Conservation (phyloP, 2,888 invertebrate genomes). For the Troilus luridus region DNA sequence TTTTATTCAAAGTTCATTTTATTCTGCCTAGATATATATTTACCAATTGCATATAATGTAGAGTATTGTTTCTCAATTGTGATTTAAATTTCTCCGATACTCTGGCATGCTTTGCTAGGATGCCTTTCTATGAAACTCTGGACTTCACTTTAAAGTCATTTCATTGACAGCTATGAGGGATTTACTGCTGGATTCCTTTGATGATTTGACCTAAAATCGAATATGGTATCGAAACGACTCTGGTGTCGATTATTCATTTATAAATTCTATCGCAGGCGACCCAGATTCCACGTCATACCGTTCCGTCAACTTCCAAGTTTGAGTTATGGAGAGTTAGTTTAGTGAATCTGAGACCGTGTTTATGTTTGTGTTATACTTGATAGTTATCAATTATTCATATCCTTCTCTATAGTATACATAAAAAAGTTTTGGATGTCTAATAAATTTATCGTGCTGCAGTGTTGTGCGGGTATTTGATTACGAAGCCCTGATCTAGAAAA, state of each 20-base stretch:
- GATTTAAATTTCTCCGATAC: background rate
- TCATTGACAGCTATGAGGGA: background rate
- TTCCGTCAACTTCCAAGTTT: background rate
- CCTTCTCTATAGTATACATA: too few species aligned
- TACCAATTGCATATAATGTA: too few species aligned
- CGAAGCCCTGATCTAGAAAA: too few species aligned
- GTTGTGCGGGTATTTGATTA: too few species aligned
- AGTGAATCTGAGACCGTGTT: background rate
- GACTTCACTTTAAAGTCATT: background rate
- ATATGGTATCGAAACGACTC: background rate
- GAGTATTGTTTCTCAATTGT: background rate
- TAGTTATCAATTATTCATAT: too few species aligned
- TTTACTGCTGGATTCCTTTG: background rate
- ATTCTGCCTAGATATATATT: too few species aligned
- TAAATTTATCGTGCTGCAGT: too few species aligned
- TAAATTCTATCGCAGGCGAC: background rate
- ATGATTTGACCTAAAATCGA: slow-evolving; percentile 26
- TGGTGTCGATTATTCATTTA: slow-evolving; percentile 6
- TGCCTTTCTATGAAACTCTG: background rate
- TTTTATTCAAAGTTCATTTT: too few species aligned
- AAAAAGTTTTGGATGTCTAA: too few species aligned
- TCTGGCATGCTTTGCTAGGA: background rate
- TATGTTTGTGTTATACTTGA: background rate
- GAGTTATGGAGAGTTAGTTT: background rate
- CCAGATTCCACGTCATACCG: background rate